These are phyloP conservation scores for Pangasianodon gigas DNA, from an alignment of 2,113 vertebrate species.

Conservation along the genomic window DNA sequence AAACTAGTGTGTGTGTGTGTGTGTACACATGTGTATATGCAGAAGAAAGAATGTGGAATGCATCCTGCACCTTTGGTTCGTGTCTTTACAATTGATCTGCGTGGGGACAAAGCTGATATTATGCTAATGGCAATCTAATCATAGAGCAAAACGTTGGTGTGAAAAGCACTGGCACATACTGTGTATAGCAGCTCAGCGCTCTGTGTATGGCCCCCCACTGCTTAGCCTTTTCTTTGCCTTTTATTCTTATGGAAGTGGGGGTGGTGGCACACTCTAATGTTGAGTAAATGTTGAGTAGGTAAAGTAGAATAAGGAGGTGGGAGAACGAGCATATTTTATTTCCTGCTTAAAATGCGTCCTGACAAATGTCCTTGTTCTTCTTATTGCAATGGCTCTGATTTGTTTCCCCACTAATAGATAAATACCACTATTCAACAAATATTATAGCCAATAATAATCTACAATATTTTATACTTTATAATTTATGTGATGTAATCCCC, in stretches of 20 bases:
- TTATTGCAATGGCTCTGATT: not conserved
- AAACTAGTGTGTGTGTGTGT: constrained; percentile 19
- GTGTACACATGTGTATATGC: not conserved
- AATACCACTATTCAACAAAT: not conserved
- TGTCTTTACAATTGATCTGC: constrained; percentile 69
- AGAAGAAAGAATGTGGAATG: constrained; percentile 51
- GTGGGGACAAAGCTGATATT: constrained; percentile 74
- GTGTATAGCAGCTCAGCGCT: constrained; percentile 26
- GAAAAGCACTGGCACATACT: constrained; percentile 51
- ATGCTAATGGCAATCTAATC: constrained; percentile 77
- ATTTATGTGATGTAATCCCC: not conserved
- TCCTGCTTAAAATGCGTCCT: not conserved
- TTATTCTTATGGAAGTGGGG: constrained; percentile 22
- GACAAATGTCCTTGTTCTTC: constrained; percentile 13
- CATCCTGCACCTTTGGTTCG: constrained; percentile 63
- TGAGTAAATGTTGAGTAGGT: constrained; percentile 13
- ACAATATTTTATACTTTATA: not conserved
- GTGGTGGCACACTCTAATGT: constrained; percentile 30
- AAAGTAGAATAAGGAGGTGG: not conserved
- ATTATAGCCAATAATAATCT: not conserved
- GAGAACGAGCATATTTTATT: not conserved
- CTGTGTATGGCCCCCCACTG: constrained; percentile 28
- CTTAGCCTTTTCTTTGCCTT: constrained; percentile 13
- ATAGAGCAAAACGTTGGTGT: constrained; percentile 62
- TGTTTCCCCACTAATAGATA: not conserved